Percentiles rank a stretch among this genome's conserved stretches.
Conservation (phyloP, 1,140 invertebrate species). For the Ericerus pela region DNA sequence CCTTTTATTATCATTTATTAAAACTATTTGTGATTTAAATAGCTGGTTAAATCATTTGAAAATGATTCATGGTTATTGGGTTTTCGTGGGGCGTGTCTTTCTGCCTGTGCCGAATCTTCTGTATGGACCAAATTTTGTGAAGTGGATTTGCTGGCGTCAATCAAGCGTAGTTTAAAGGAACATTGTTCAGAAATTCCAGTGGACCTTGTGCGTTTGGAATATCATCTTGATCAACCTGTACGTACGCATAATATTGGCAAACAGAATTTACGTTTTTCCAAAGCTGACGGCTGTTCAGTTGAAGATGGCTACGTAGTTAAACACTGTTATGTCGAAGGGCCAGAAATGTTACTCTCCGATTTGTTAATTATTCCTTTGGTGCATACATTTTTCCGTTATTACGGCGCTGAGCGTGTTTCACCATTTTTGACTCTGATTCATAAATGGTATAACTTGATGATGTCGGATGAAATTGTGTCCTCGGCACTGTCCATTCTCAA, state of each 20-base stretch:
- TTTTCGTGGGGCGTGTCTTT: conserved; percentile 58
- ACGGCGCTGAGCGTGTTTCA: conserved; percentile 33
- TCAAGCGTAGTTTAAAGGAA: conserved; percentile 15
- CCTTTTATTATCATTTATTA: conserved; percentile 12
- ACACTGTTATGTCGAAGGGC: conserved; percentile 70
- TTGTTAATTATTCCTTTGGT: conserved; percentile 60
- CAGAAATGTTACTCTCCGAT: conserved; percentile 67
- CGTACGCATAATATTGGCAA: conserved; percentile 78
- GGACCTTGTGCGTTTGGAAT: conserved; percentile 59
- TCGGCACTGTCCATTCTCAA: background rate
- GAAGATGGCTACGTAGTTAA: conserved; percentile 27
- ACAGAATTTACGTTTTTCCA: conserved; percentile 22
- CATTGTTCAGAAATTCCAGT: conserved; percentile 33
- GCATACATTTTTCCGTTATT: conserved; percentile 43
- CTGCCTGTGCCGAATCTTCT: conserved; percentile 68
- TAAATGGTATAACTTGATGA: conserved; percentile 45
- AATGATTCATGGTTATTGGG: conserved; percentile 36
- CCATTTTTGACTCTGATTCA: conserved; percentile 44
- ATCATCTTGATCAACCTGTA: conserved; percentile 69
- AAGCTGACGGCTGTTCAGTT: background rate
- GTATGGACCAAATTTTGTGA: conserved; percentile 89
- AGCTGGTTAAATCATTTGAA: conserved; percentile 20
- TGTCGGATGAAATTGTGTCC: conserved; percentile 20
- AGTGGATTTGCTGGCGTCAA: conserved; percentile 26
- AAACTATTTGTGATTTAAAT: conserved; percentile 14